Percentiles rank a stretch among this genome's conserved stretches.
Evolutionary conservation across 1,140 invertebrate species (phyloP).

Genomic region (Drosophila neocordata): DNA sequence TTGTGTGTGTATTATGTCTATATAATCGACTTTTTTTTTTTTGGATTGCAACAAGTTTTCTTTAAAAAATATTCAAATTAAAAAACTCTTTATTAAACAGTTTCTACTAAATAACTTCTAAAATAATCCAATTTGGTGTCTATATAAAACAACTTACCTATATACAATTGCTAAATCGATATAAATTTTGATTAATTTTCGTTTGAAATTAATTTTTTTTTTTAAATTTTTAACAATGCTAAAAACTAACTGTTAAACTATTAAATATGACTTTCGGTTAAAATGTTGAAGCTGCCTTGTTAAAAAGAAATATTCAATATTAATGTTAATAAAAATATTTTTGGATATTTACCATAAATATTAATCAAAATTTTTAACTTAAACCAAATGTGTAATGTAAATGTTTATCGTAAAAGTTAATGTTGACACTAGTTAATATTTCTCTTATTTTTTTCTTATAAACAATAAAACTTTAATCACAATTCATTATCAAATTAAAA

Average conservation of each 20-base stretch:
- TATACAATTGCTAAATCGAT: not conserved
- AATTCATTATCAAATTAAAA: not conserved
- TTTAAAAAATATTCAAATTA: not conserved
- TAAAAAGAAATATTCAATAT: not conserved
- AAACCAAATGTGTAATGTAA: slow-evolving; percentile 21
- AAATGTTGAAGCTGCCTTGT: not conserved
- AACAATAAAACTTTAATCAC: not conserved
- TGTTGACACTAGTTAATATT: slow-evolving; percentile 26
- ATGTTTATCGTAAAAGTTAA: slow-evolving; percentile 27
- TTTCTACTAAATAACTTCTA: slow-evolving; percentile 5
- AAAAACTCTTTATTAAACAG: not conserved
- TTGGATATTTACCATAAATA: not conserved
- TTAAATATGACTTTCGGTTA: not conserved
- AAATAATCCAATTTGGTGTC: slow-evolving; percentile 8
- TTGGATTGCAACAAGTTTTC: slow-evolving; percentile 6
- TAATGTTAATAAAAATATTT: not conserved
- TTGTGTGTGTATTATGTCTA: slow-evolving; percentile 46
- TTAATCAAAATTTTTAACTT: not conserved
- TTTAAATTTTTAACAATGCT: too few relatives aligned
- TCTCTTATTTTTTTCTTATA: not conserved
- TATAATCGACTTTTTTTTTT: not conserved
- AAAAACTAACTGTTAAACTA: slow-evolving; percentile 6
- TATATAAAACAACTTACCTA: slow-evolving; percentile 16
- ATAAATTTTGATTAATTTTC: too few relatives aligned
- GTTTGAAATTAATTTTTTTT: too few relatives aligned